Evolutionary conservation across 2,113 vertebrate species (phyloP).

Genomic region (Brienomyrus longianalis): DNA sequence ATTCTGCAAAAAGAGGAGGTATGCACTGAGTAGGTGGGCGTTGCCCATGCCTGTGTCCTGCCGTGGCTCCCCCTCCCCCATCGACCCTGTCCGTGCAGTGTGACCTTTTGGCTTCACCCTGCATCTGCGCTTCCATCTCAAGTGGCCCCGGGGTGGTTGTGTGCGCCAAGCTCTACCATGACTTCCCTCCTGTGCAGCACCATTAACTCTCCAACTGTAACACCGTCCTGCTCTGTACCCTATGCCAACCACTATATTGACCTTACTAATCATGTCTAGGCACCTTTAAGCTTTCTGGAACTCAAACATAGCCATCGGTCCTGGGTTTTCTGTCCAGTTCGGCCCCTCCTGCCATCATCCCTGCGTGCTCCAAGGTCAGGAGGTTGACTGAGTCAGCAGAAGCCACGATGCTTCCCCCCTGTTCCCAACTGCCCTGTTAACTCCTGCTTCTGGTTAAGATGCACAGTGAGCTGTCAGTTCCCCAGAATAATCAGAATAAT

Average conservation of each 20-base stretch:
- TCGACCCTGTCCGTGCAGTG: background rate
- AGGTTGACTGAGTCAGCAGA: background rate
- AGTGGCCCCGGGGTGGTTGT: background rate
- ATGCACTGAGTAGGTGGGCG: constrained; percentile 25
- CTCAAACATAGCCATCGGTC: background rate
- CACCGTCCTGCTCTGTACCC: background rate
- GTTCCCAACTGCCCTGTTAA: background rate
- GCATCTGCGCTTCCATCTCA: constrained; percentile 4
- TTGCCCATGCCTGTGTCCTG: constrained; percentile 16
- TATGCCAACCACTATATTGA: background rate
- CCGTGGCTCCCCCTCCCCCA: background rate
- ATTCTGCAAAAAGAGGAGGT: constrained; percentile 44
- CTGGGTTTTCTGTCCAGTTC: background rate
- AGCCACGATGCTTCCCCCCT: background rate
- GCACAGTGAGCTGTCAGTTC: background rate
- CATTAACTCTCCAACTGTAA: background rate
- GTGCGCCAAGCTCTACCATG: background rate
- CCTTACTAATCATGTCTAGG: background rate
- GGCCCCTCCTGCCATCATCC: background rate
- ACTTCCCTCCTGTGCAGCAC: background rate
- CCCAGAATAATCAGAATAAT: background rate
- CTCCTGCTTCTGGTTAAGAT: background rate
- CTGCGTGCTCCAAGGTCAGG: background rate
- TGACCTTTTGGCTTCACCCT: constrained; percentile 19
- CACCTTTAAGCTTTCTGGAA: background rate